Conservation (phyloP, 2,797 vertebrate species). For the Poecile montanus region DNA sequence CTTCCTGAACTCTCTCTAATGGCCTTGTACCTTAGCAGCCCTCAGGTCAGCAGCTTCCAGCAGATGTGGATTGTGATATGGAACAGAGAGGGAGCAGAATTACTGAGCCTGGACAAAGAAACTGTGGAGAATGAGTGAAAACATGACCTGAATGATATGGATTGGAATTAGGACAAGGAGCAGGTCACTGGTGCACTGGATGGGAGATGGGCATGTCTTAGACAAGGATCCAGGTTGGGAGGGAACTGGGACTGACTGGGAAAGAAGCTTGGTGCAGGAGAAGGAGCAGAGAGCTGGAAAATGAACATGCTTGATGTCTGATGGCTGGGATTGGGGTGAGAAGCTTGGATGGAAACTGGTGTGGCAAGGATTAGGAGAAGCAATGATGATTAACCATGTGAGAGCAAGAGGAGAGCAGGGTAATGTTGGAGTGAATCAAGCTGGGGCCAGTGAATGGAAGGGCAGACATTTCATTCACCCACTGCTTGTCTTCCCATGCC, state of each 20-base stretch:
- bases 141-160: background rate
- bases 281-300: background rate
- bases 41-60: background rate
- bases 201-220: background rate
- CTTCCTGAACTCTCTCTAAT: background rate
- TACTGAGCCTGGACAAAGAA: background rate
- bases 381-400: background rate
- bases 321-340: background rate
- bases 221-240: background rate
- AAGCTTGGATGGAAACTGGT: background rate
- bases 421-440: background rate
- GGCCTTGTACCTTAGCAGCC: background rate
- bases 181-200: background rate
- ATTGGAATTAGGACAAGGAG: background rate
- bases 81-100: background rate
- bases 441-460: rapidly evolving
- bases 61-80: background rate
- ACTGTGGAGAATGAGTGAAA: background rate
- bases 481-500: rapidly evolving
- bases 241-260: background rate
- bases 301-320: background rate
- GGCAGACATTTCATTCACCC: background rate
- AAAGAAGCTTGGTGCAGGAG: background rate
- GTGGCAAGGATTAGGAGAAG: background rate
- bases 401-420: background rate